Evolutionary conservation across 1,140 invertebrate genomes (phyloP).

Genomic region (Pogonus chalceus): DNA sequence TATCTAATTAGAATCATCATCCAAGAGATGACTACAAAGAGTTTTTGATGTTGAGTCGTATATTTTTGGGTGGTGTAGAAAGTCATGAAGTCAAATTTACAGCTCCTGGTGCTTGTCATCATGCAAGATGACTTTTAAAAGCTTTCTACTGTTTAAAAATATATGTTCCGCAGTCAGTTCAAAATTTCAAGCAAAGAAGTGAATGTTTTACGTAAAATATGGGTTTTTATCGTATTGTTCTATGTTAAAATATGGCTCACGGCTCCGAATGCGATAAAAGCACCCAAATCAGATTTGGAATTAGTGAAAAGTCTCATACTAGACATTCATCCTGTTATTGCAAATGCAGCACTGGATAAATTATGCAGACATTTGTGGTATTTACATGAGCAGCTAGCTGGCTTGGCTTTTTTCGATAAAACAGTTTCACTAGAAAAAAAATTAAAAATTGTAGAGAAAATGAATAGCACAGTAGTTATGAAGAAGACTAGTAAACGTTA

Average conservation of each 20-base stretch:
- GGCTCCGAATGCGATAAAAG: constrained; percentile 14
- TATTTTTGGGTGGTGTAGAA: too few relatives aligned
- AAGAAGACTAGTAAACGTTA: too few relatives aligned
- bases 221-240: constrained; percentile 9
- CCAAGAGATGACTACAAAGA: too few relatives aligned
- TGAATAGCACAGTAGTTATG: too few relatives aligned
- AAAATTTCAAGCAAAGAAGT: constrained; percentile 18
- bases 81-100: too few relatives aligned
- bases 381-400: constrained; percentile 15
- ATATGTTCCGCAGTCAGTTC: constrained; percentile 20
- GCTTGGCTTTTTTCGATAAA: constrained; percentile 21
- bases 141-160: constrained; percentile 26
- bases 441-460: constrained; percentile 17
- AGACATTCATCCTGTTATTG: constrained; percentile 12
- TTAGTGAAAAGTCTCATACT: constrained; percentile 19
- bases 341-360: constrained; percentile 14
- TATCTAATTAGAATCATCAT: too few relatives aligned
- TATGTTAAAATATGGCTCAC: constrained; percentile 21
- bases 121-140: constrained; percentile 31
- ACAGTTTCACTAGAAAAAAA: constrained; percentile 15
- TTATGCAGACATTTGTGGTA: constrained; percentile 16
- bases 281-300: constrained; percentile 19
- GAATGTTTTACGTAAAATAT: constrained; percentile 18
- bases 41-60: too few relatives aligned
- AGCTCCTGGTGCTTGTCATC: constrained; percentile 31